Conservation (phyloP, 2,797 vertebrate genomes). For the Parauchenoglanis punctatus region DNA sequence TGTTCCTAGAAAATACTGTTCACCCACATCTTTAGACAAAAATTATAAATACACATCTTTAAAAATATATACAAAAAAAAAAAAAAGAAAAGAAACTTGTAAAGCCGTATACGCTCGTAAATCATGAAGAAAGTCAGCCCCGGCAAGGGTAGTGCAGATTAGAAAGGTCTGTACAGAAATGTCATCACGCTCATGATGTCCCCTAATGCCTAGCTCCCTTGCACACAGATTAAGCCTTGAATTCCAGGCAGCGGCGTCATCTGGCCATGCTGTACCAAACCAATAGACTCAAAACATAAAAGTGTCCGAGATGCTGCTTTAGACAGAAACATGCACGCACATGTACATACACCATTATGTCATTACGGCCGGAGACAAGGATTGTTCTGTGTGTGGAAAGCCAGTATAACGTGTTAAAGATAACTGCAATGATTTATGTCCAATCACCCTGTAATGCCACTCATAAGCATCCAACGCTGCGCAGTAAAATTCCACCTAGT, state of each 20-base stretch:
- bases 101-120: slow-evolving; percentile 65
- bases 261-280: background rate
- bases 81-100: slow-evolving; percentile 66
- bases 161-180: slow-evolving; percentile 52
- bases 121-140: slow-evolving; percentile 65
- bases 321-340: slow-evolving; percentile 8
- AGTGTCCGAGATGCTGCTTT: background rate
- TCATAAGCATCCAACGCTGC: slow-evolving; percentile 35
- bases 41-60: slow-evolving; percentile 78
- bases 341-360: background rate
- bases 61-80: slow-evolving; percentile 76
- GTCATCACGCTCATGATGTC: background rate
- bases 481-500: slow-evolving; percentile 64
- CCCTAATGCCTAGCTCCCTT: background rate
- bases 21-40: slow-evolving; percentile 61
- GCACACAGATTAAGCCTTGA: slow-evolving; percentile 17
- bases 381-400: background rate
- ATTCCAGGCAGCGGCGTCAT: slow-evolving; percentile 5
- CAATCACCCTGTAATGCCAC: slow-evolving; percentile 19
- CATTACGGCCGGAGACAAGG: background rate
- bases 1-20: slow-evolving; percentile 70
- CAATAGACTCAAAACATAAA: background rate
- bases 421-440: background rate
- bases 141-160: slow-evolving; percentile 62
- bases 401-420: background rate